phyloP scores from a whole-genome alignment of 2,113 vertebrate genomes.

The Hirundichthys speculiger region DNA sequence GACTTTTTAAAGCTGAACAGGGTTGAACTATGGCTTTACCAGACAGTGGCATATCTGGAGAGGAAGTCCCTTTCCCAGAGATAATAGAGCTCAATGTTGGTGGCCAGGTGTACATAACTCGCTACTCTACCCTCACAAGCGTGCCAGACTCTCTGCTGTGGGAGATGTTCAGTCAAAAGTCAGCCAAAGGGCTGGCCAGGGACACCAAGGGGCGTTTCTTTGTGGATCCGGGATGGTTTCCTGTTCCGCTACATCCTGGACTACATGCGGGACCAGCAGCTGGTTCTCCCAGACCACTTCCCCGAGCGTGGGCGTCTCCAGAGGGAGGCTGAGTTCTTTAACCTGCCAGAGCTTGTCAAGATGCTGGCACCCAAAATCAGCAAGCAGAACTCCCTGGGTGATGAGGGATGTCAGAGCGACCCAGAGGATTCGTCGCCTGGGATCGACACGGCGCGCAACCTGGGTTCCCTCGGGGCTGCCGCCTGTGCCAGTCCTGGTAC shows the following conservation, averaged over 20 bases:
- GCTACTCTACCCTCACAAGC: slow-evolving; percentile 88
- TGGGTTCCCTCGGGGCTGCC: slow-evolving; percentile 65
- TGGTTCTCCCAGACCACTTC: slow-evolving; percentile 94
- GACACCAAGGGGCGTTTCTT: slow-evolving; percentile 96
- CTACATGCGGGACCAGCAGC: slow-evolving; percentile 91
- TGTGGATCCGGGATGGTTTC: slow-evolving; percentile 92
- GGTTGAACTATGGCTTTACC: slow-evolving; percentile 85
- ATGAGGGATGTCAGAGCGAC: slow-evolving; percentile 89
- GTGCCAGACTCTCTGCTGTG: slow-evolving; percentile 90
- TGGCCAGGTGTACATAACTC: slow-evolving; percentile 94
- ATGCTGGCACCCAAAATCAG: slow-evolving; percentile 86
- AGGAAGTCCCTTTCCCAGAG: slow-evolving; percentile 87
- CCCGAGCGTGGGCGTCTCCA: slow-evolving; percentile 89
- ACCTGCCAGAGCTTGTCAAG: slow-evolving; percentile 89
- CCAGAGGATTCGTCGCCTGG: slow-evolving; percentile 87
- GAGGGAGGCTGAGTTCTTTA: slow-evolving; percentile 93
- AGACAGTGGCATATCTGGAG: slow-evolving; percentile 79
- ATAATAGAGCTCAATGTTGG: slow-evolving; percentile 96
- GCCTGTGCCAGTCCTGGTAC: slow-evolving; percentile 59
- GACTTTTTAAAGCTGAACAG: slow-evolving; percentile 11
- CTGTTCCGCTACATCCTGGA: slow-evolving; percentile 95
- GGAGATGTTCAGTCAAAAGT: slow-evolving; percentile 92
- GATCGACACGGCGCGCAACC: slow-evolving; percentile 70
- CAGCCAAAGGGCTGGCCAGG: slow-evolving; percentile 82
- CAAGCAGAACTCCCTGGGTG: slow-evolving; percentile 89